phyloP scores from a whole-genome alignment of 2,113 vertebrate genomes.

The Gasterosteus nipponicus region DNA sequence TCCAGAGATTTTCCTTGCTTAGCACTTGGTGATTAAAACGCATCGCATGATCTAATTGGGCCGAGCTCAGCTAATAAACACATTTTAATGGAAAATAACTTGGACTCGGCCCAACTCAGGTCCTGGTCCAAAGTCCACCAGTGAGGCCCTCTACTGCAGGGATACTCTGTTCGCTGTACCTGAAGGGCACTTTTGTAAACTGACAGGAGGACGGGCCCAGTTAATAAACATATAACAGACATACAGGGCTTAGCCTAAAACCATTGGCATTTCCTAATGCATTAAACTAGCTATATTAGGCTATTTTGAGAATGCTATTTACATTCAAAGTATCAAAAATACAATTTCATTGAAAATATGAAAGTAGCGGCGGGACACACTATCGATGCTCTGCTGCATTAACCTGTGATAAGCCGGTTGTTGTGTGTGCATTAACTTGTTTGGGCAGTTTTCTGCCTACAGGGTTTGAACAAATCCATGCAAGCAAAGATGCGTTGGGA shows the following conservation, averaged over 20 bases:
- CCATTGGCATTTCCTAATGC: background rate
- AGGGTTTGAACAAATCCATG: background rate
- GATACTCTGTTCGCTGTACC: background rate
- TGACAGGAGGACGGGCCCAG: background rate
- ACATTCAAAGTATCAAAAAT: background rate
- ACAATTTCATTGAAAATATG: background rate
- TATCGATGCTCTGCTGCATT: background rate
- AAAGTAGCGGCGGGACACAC: background rate
- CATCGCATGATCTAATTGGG: background rate
- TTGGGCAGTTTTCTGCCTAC: background rate
- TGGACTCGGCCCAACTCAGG: background rate
- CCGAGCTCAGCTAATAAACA: background rate
- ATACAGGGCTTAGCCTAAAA: background rate
- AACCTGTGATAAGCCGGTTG: background rate
- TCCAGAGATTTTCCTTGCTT: background rate
- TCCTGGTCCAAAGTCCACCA: background rate
- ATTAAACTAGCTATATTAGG: background rate
- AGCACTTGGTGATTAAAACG: background rate
- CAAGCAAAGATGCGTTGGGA: background rate
- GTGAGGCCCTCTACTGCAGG: background rate
- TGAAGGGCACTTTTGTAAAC: background rate
- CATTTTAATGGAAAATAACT: background rate
- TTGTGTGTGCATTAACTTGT: background rate
- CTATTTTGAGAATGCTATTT: background rate
- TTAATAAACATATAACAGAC: background rate